A percentile compares a stretch with the other conserved stretches of the same genome.
These are phyloP conservation scores for Drosophila greeni DNA, from an alignment of 2,888 invertebrate genomes.

Conservation along the genomic window DNA sequence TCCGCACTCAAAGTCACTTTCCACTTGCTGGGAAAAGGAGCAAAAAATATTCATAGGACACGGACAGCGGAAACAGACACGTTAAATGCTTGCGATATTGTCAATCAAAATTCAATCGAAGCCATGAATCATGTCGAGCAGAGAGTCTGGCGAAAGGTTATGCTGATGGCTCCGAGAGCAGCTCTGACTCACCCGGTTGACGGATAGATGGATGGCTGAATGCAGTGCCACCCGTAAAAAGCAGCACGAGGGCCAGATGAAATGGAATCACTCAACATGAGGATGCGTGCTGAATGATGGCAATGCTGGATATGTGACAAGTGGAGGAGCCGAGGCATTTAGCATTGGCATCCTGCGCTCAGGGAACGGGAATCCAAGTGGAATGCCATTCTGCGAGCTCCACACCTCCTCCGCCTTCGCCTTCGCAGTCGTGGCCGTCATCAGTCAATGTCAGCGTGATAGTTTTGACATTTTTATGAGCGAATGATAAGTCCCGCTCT, in stretches of 20 bases:
- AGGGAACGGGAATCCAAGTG: constrained; percentile 18
- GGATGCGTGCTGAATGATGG: constrained; percentile 48
- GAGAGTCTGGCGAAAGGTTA: constrained; percentile 29
- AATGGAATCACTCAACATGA: constrained; percentile 58
- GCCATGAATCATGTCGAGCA: constrained; percentile 69
- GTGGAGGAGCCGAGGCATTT: constrained; percentile 55
- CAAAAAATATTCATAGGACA: constrained; percentile 43
- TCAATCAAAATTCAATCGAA: constrained; percentile 78
- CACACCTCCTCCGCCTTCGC: background rate
- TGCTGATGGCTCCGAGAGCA: constrained; percentile 65
- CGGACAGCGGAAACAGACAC: constrained; percentile 74
- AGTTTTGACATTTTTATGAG: constrained; percentile 76
- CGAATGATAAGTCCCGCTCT: constrained; percentile 69
- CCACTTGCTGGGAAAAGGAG: constrained; percentile 25
- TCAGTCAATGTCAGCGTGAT: constrained; percentile 73
- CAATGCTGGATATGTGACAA: constrained; percentile 39
- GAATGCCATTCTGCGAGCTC: constrained; percentile 5
- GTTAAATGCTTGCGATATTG: constrained; percentile 77
- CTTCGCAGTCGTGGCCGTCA: constrained; percentile 43
- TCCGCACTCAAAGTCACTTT: constrained; percentile 37
- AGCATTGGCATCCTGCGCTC: constrained; percentile 63
- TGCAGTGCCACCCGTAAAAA: constrained; percentile 28
- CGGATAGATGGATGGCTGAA: constrained; percentile 42
- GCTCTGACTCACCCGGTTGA: constrained; percentile 49
- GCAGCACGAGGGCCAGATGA: constrained; percentile 40